Evolutionary conservation across 2,797 vertebrate species (phyloP).

Genomic region (Gallirallus australis): DNA sequence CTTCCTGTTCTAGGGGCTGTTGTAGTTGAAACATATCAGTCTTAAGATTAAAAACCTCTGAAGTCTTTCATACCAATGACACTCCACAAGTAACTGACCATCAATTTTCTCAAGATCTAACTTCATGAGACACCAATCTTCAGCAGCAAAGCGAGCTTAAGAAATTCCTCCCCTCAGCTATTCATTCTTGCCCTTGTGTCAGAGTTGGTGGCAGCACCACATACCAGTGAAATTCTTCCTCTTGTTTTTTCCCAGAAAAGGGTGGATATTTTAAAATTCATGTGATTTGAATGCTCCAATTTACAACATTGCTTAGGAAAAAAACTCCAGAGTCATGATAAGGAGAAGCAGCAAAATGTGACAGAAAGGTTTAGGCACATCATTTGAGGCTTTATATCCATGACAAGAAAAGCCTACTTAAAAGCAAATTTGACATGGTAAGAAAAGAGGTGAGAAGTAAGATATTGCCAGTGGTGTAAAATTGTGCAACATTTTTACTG

Average conservation of each 20-base stretch:
- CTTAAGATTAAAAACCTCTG: not conserved
- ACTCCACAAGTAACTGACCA: not conserved
- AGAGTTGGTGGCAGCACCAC: not conserved
- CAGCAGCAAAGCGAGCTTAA: not conserved
- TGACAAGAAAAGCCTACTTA: not conserved
- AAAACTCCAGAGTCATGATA: not conserved
- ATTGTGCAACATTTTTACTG: not conserved
- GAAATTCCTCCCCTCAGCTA: not conserved
- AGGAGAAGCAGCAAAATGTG: not conserved
- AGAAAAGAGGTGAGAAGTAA: not conserved
- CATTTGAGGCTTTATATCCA: not conserved
- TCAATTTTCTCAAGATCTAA: not conserved
- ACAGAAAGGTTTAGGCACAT: not conserved
- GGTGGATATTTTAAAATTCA: not conserved
- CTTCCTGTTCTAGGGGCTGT: not conserved
- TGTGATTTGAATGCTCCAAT: not conserved
- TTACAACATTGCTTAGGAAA: not conserved
- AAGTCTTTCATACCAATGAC: not conserved
- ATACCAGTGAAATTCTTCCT: not conserved
- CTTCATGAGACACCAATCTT: not conserved
- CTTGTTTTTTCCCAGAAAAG: not conserved
- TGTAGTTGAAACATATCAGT: not conserved
- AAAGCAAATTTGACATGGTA: not conserved
- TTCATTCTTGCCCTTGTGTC: not conserved
- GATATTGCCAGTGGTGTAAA: not conserved